These are phyloP conservation scores for Drosophila sp. DNA, from an alignment of 1,140 invertebrate species.

Conservation along the genomic window DNA sequence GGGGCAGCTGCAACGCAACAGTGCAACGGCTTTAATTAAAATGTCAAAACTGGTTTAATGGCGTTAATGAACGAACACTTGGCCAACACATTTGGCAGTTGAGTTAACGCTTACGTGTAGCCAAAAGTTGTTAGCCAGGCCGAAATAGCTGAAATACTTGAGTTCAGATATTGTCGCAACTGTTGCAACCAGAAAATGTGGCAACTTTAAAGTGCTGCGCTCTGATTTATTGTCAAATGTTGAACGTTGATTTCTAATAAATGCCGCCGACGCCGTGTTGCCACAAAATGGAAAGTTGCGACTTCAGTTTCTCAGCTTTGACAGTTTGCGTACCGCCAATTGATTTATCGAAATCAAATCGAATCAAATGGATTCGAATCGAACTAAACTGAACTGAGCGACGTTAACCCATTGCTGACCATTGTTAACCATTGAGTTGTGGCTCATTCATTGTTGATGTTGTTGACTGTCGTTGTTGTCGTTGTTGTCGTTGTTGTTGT, in stretches of 20 bases:
- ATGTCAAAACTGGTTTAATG: conserved; percentile 85
- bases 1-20: conserved; percentile 39
- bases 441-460: conserved; percentile 4
- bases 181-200: conserved; percentile 26
- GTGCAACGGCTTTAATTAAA: conserved; percentile 81
- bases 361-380: no score
- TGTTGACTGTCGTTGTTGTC: not conserved
- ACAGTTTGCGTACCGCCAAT: conserved; percentile 69
- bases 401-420: conserved; percentile 32
- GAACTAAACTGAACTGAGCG: conserved; percentile 3
- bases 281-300: conserved; percentile 66
- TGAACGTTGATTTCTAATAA: conserved; percentile 60
- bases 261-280: conserved; percentile 53
- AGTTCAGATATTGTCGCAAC: conserved; percentile 21
- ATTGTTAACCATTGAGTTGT: conserved; percentile 43
- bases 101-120: conserved; percentile 36
- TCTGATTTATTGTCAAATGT: conserved; percentile 69
- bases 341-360: conserved; percentile 76
- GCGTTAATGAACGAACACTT: conserved; percentile 80
- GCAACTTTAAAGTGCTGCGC: conserved; percentile 55
- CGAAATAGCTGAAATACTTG: conserved; percentile 56
- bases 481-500: conserved; percentile 4
- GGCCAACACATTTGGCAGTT: conserved; percentile 23
- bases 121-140: conserved; percentile 14
- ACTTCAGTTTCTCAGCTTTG: conserved; percentile 35